A percentile compares a stretch with the other conserved stretches of the same genome.
Evolutionary conservation across 2,888 invertebrate genomes (phyloP).

Genomic region (Drosophila birchii): DNA sequence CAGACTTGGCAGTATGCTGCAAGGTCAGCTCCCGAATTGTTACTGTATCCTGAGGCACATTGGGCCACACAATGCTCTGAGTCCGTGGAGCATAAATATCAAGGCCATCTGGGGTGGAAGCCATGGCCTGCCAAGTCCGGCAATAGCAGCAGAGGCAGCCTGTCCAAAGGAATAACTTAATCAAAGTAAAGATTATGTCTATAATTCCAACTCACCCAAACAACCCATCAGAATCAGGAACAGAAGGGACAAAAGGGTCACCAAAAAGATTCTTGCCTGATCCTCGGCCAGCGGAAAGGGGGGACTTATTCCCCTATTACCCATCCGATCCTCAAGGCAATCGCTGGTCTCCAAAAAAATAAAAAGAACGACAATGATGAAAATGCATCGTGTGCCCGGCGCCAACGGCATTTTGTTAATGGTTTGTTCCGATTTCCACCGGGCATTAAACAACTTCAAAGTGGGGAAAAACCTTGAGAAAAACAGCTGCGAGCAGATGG

Average conservation of each 20-base stretch:
- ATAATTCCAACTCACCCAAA: constrained; percentile 50
- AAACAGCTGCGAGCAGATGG: constrained; percentile 40
- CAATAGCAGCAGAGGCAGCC: constrained; percentile 55
- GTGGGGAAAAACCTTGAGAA: constrained; percentile 17
- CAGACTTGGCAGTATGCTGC: constrained; percentile 48
- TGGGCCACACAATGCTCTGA: constrained; percentile 71
- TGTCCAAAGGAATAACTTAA: constrained; percentile 11
- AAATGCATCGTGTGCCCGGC: constrained; percentile 59
- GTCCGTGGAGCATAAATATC: constrained; percentile 66
- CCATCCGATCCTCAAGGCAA: background rate
- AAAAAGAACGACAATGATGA: constrained; percentile 48
- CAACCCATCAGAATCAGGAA: constrained; percentile 44
- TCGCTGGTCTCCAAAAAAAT: constrained; percentile 15
- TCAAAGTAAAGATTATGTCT: too few relatives aligned
- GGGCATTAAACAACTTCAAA: constrained; percentile 26
- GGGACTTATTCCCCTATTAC: too few relatives aligned
- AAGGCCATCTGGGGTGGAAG: constrained; percentile 31
- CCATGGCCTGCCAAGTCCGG: constrained; percentile 16
- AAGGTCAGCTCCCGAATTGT: constrained; percentile 61
- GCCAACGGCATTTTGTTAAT: constrained; percentile 72
- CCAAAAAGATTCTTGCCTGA: constrained; percentile 25
- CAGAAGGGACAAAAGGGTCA: constrained; percentile 38
- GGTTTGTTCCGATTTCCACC: constrained; percentile 25
- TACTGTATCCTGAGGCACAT: constrained; percentile 53
- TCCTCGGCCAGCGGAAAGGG: constrained; percentile 6